These are phyloP conservation scores for Clistopyga incitator DNA, from an alignment of 2,888 invertebrate genomes.

Conservation along the genomic window DNA sequence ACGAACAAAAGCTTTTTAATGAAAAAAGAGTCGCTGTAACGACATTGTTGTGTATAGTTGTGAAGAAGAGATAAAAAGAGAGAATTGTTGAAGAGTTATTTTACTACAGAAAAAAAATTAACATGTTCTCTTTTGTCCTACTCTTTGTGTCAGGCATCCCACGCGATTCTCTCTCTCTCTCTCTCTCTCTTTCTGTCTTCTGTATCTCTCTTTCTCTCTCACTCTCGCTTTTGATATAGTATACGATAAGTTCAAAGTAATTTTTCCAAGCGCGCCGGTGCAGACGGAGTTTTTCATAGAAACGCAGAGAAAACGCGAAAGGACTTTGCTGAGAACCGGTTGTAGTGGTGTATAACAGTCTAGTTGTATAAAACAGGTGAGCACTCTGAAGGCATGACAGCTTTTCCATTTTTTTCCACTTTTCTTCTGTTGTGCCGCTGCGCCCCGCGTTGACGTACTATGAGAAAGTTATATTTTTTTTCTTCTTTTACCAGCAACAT, in stretches of 20 bases:
- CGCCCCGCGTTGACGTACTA: constrained; percentile 15
- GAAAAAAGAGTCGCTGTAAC: not conserved
- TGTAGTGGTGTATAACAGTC: constrained; percentile 19
- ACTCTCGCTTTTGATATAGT: constrained; percentile 19
- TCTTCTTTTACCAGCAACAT: not conserved
- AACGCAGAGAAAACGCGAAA: constrained; percentile 31
- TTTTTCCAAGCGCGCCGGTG: constrained; percentile 40
- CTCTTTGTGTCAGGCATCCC: constrained; percentile 16
- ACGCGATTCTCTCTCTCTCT: constrained; percentile 18
- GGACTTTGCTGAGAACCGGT: constrained; percentile 11
- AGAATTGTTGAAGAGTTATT: constrained; percentile 11
- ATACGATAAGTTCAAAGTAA: constrained; percentile 51
- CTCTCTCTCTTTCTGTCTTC: not conserved
- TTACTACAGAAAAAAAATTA: constrained; percentile 12
- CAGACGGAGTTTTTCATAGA: constrained; percentile 35
- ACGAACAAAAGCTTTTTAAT: constrained; percentile 19
- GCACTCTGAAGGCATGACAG: constrained; percentile 24
- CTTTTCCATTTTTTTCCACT: constrained; percentile 33
- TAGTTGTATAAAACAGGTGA: constrained; percentile 34
- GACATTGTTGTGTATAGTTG: constrained; percentile 36
- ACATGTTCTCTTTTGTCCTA: constrained; percentile 40
- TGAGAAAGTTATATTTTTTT: constrained; percentile 13
- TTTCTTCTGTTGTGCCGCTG: constrained; percentile 11
- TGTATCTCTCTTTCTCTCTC: constrained; percentile 11
- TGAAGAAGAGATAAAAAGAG: constrained; percentile 18